Conservation (phyloP, 23 tunicate genomes). For the Styela plicata region DNA sequence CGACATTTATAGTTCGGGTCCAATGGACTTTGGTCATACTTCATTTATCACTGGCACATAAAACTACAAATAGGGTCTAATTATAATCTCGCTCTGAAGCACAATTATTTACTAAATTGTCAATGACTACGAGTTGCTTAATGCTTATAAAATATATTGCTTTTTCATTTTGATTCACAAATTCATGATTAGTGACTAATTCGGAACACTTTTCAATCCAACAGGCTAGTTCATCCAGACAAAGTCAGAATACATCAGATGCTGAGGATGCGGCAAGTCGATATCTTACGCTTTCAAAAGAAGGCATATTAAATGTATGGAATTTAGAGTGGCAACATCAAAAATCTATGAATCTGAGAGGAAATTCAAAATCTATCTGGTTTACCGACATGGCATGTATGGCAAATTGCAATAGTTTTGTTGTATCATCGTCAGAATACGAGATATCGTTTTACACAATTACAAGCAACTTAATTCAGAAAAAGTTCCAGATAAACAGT, state of each 20-base stretch:
- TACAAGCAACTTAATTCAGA: conserved; percentile 50
- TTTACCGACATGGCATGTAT: conserved; percentile 80
- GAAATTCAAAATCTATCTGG: conserved; percentile 29
- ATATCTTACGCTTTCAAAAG: conserved; percentile 65
- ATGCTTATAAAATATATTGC: too few species aligned
- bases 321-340: conserved; percentile 55
- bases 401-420: conserved; percentile 75
- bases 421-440: conserved; percentile 68
- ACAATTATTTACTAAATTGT: too few species aligned
- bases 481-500: conserved; percentile 75
- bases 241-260: background rate
- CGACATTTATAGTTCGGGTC: too few species aligned
- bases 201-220: background rate
- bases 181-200: too few species aligned
- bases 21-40: too few species aligned
- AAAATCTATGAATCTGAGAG: conserved; percentile 27
- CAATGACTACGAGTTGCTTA: too few species aligned
- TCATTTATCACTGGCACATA: too few species aligned
- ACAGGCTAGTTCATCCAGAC: conserved; percentile 36
- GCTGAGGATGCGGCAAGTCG: conserved; percentile 76
- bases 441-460: conserved; percentile 63
- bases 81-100: too few species aligned
- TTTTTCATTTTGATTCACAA: too few species aligned
- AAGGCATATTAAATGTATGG: conserved; percentile 70
- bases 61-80: too few species aligned